Conservation (phyloP, 2,797 vertebrate species). For the Clarias platycephalus region DNA sequence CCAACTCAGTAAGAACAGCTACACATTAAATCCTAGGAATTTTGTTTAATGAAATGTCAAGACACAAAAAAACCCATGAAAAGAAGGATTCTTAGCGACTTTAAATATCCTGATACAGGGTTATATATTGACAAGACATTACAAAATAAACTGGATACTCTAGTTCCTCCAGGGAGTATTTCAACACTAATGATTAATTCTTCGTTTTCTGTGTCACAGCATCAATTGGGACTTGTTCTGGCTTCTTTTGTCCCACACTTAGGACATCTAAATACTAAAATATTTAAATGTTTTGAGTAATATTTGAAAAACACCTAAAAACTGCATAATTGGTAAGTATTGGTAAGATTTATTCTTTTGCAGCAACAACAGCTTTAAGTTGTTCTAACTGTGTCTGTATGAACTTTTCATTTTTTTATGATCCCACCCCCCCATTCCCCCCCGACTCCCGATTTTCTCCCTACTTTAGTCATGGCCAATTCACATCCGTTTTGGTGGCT, state of each 20-base stretch:
- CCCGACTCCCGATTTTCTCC: too few species aligned
- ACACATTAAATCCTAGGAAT: not conserved
- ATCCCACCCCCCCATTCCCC: too few species aligned
- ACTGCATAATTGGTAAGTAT: not conserved
- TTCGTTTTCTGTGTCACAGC: not conserved
- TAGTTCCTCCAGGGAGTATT: not conserved
- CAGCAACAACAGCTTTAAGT: not conserved
- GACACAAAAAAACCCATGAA: not conserved
- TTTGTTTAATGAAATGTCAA: not conserved
- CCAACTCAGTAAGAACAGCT: not conserved
- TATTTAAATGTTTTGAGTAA: not conserved
- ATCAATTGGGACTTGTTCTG: not conserved
- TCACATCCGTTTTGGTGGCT: too few species aligned
- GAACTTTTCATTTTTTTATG: not conserved
- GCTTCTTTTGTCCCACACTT: not conserved
- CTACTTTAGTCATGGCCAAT: too few species aligned
- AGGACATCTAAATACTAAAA: not conserved
- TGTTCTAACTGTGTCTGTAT: not conserved
- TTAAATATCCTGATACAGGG: not conserved
- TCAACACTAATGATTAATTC: not conserved
- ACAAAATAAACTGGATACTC: not conserved
- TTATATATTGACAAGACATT: not conserved
- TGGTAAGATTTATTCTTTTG: not conserved
- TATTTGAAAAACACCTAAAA: not conserved
- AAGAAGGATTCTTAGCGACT: not conserved